These are phyloP conservation scores for Machaerirhynchus nigripectus DNA, from an alignment of 2,113 vertebrate genomes.

Conservation along the genomic window DNA sequence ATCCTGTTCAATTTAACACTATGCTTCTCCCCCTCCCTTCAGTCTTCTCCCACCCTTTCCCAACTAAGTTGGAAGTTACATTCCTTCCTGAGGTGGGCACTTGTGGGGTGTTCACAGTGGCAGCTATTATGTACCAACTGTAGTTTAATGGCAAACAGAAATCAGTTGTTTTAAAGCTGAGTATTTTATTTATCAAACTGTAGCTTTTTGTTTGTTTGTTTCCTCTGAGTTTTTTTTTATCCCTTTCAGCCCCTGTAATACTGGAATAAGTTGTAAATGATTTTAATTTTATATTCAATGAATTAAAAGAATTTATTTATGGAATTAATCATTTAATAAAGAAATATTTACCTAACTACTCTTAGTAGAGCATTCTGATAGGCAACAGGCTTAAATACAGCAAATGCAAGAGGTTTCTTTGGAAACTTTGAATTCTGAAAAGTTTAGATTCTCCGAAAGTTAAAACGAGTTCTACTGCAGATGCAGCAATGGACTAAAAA, in stretches of 20 bases:
- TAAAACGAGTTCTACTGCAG: background rate
- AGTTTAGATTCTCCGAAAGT: background rate
- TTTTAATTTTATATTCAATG: constrained; percentile 99
- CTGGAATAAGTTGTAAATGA: constrained; percentile 99
- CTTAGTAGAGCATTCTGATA: background rate
- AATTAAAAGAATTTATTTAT: constrained; percentile 99
- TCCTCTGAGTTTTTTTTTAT: constrained; percentile 74
- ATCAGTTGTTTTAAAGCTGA: constrained; percentile 89
- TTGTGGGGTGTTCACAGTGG: constrained; percentile 83
- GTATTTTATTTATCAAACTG: constrained; percentile 99
- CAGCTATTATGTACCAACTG: constrained; percentile 88
- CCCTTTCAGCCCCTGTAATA: constrained; percentile 85
- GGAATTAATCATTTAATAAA: constrained; percentile 89
- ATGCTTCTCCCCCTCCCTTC: constrained; percentile 12
- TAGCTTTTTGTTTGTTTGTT: constrained; percentile 79
- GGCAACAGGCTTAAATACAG: background rate
- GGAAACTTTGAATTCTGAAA: background rate
- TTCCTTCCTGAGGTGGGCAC: constrained; percentile 86
- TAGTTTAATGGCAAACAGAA: constrained; percentile 85
- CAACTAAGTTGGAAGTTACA: constrained; percentile 73
- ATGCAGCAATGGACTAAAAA: background rate
- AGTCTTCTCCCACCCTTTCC: constrained; percentile 43
- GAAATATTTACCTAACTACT: constrained; percentile 82
- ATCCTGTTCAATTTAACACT: constrained; percentile 46
- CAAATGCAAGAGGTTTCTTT: background rate